Base-by-base conservation (phyloP, 2,797 vertebrate genomes). In the Botia kubotai region DNA sequence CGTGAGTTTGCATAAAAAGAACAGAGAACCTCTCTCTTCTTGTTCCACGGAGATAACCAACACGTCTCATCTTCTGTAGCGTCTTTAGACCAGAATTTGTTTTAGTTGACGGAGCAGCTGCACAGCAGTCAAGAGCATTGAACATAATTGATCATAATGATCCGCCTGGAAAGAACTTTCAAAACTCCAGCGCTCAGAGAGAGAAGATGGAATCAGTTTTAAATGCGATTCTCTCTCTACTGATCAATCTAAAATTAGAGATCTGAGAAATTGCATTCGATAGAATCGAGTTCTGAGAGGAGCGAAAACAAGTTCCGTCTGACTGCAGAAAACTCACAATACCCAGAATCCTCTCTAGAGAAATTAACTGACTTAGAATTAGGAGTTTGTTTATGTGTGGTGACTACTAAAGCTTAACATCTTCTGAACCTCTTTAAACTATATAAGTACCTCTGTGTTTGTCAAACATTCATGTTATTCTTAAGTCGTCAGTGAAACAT, bases 251-350 rank as follows among this genome's bases (percentile, higher is more conserved):
- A 79, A 85, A 86, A 85, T 84, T 78, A 84, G 78, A 78, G 50
- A 71, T 60, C 73, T 73, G 55, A 80, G 79, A 72, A 81, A 74
- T 84, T 77, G 80, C 85, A 26, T 46, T 85, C 82, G 71, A 82
- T 75, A 71, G 76, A 53, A 67, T 72, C 12, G 26, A 80, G 48
- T 72, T 75, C 82, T 76, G 69, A 85, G 60, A 84, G 74, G 68
- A 83, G 77, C 66, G 76, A 83, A 87, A 86, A 86, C 85, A 83
- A 82, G 82, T 86, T 84, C 83, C 76, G 62, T 77, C 67, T 82
- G 79, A 82, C 76, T 86, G 81, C 52, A 75, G 80, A 77, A 83
- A 86, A 82, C 83, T 46, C 62, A 72, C 74, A 80, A 76, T 83
- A 60, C 70, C 72, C 29, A 78, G 67, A 33, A 75, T 58, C 46